phyloP scores from a whole-genome alignment of 2,113 vertebrate species.

The Oophaga pumilio region DNA sequence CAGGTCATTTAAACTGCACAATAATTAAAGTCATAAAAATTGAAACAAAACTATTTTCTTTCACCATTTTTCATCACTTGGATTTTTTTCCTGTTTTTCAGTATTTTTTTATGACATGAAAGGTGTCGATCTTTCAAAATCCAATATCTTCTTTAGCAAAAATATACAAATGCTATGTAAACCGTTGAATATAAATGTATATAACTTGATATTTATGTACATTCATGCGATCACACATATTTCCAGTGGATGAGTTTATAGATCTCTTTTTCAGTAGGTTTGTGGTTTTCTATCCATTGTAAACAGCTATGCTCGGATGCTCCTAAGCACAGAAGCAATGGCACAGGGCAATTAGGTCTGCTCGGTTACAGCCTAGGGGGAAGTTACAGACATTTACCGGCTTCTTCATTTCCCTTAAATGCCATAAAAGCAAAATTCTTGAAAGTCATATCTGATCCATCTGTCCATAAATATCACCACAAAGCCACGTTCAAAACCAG shows the following conservation, averaged over 20 bases:
- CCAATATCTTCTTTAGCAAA: too few relatives aligned
- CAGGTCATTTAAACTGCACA: too few relatives aligned
- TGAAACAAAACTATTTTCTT: too few relatives aligned
- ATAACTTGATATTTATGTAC: not conserved
- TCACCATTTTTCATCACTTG: too few relatives aligned
- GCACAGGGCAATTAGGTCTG: not conserved
- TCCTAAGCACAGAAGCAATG: not conserved
- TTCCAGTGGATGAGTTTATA: not conserved
- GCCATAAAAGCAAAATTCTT: slow-evolving; percentile 34
- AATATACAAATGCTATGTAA: not conserved
- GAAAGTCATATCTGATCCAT: not conserved
- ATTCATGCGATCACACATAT: not conserved
- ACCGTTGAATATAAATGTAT: not conserved
- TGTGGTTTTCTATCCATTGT: not conserved
- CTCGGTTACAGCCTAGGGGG: slow-evolving; percentile 7
- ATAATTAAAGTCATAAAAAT: too few relatives aligned
- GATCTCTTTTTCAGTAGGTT: not conserved
- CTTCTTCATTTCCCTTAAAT: slow-evolving; percentile 26
- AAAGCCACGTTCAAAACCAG: not conserved
- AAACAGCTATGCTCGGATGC: too few relatives aligned
- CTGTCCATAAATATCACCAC: slow-evolving; percentile 25
- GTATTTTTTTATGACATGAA: too few relatives aligned
- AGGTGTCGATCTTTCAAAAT: too few relatives aligned
- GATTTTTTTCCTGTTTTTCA: too few relatives aligned
- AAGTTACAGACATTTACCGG: slow-evolving; percentile 9